phyloP scores from a whole-genome alignment of 1,140 invertebrate species.

The Steinernema feltiae region DNA sequence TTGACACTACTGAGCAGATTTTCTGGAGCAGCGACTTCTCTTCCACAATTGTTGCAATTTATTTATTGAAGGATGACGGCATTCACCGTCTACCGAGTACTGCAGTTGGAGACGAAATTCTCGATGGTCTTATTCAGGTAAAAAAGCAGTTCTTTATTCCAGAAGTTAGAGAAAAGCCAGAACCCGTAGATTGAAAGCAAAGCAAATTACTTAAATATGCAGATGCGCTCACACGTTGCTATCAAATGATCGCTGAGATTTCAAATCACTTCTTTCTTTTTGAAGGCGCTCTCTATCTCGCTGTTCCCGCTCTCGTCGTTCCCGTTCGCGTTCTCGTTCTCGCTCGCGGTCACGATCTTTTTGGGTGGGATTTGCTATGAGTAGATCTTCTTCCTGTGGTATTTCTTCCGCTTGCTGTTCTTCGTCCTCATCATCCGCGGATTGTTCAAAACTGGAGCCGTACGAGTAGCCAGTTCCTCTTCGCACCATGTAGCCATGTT shows the following conservation, averaged over 20 bases:
- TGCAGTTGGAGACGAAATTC: constrained; percentile 65
- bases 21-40: constrained; percentile 79
- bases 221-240: background rate
- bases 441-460: constrained; percentile 4
- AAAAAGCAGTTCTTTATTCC: constrained; percentile 6
- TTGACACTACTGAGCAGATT: constrained; percentile 70
- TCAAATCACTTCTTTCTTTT: background rate
- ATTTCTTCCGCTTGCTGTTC: constrained; percentile 22
- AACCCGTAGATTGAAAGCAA: constrained; percentile 18
- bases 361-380: background rate
- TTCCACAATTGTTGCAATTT: constrained; percentile 84
- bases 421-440: constrained; percentile 30
- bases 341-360: no score
- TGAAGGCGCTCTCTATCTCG: background rate
- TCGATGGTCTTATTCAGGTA: constrained; percentile 16
- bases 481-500: constrained; percentile 49
- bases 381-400: constrained; percentile 14
- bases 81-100: constrained; percentile 80
- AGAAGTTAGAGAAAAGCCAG: background rate
- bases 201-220: background rate
- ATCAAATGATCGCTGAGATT: background rate
- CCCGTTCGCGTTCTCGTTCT: no score
- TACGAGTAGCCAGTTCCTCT: background rate
- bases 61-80: constrained; percentile 70
- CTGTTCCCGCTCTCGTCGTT: background rate